Conservation (phyloP, 2,888 invertebrate genomes). For the Caenorhabditis sp. region DNA sequence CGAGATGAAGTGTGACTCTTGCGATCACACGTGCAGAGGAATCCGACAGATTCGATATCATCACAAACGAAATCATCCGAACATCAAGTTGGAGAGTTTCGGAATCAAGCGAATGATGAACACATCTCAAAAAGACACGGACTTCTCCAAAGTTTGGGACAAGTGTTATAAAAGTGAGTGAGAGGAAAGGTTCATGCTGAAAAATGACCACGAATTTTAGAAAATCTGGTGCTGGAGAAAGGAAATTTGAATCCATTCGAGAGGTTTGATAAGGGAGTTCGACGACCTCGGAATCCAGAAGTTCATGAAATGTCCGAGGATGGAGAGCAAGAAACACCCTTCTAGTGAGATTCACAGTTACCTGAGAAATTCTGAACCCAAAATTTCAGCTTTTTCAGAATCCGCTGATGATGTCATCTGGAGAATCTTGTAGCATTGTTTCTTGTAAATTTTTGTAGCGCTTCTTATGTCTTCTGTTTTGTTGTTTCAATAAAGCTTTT, state of each 20-base stretch:
- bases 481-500: no score
- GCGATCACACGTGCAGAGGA: slow-evolving; percentile 14
- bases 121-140: background rate
- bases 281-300: background rate
- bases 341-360: background rate
- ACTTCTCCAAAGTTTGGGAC: slow-evolving; percentile 33
- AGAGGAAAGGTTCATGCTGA: background rate
- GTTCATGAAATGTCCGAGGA: background rate
- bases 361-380: background rate
- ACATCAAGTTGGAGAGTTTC: background rate
- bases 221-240: background rate
- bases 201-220: background rate
- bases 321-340: no score
- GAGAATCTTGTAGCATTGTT: slow-evolving; percentile 4
- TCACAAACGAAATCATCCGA: slow-evolving; percentile 18
- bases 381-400: slow-evolving; percentile 43
- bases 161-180: slow-evolving; percentile 32
- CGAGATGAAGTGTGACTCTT: slow-evolving; percentile 20
- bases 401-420: slow-evolving; percentile 13
- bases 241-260: background rate
- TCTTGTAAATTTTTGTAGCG: slow-evolving; percentile 15
- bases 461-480: background rate
- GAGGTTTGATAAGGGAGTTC: background rate
- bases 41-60: slow-evolving; percentile 38
- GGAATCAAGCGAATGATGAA: slow-evolving; percentile 10